Conservation (phyloP, 1,140 invertebrate species). For the Nephotettix cincticeps region DNA sequence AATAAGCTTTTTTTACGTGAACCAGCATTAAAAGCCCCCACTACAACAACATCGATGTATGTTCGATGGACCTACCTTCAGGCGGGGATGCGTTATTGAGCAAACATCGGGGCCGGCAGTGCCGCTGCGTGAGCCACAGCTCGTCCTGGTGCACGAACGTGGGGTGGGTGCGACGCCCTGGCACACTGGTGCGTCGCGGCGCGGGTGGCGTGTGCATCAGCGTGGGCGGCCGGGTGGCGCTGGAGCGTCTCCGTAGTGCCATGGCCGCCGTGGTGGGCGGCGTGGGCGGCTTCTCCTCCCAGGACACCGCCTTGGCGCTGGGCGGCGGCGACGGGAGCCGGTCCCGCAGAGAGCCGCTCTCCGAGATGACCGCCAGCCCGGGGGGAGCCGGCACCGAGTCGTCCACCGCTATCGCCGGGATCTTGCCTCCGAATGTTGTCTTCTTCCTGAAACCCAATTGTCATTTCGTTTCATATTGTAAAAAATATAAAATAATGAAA, state of each 20-base stretch:
- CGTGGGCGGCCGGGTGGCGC: slow-evolving; percentile 45
- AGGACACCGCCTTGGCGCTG: slow-evolving; percentile 33
- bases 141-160: slow-evolving; percentile 43
- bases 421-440: slow-evolving; percentile 35
- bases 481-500: too few species aligned
- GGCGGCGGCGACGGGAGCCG: slow-evolving; percentile 25
- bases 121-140: slow-evolving; percentile 43
- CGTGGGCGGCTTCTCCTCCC: slow-evolving; percentile 30
- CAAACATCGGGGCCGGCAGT: slow-evolving; percentile 45
- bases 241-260: slow-evolving; percentile 47
- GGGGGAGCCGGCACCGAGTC: slow-evolving; percentile 19
- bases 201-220: slow-evolving; percentile 29
- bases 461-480: too few species aligned
- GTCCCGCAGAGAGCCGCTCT: slow-evolving; percentile 6
- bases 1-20: too few species aligned
- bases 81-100: slow-evolving; percentile 45
- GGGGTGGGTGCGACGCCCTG: slow-evolving; percentile 33
- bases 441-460: slow-evolving; percentile 42
- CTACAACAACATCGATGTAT: too few species aligned
- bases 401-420: slow-evolving; percentile 30
- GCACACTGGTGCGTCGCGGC: slow-evolving; percentile 35
- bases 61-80: slow-evolving; percentile 39
- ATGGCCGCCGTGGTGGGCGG: slow-evolving; percentile 39
- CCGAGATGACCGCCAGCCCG: slow-evolving; percentile 27
- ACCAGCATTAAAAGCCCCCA: too few species aligned